phyloP scores from a whole-genome alignment of 2,888 invertebrate species.

The Xanthia icteritia region DNA sequence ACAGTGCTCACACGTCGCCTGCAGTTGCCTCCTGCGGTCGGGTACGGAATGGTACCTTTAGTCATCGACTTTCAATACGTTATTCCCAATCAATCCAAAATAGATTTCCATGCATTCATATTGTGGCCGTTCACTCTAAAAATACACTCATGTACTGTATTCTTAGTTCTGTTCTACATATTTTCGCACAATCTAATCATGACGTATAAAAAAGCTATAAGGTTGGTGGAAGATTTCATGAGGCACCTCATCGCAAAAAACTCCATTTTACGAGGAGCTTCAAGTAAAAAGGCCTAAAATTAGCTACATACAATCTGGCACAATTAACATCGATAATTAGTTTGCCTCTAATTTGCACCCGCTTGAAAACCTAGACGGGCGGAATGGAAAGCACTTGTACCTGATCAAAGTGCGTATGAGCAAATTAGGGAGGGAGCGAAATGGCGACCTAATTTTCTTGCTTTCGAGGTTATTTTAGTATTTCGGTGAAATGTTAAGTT shows the following conservation, averaged over 20 bases:
- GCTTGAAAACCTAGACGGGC: slow-evolving; percentile 37
- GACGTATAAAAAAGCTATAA: background rate
- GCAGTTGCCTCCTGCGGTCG: no score
- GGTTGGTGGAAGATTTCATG: background rate
- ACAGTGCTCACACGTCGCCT: no score
- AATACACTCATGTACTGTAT: background rate
- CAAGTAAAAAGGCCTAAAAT: slow-evolving; percentile 13
- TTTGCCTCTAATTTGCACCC: slow-evolving; percentile 39
- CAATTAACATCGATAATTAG: slow-evolving; percentile 47
- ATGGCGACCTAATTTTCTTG: slow-evolving; percentile 27
- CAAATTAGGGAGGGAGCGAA: slow-evolving; percentile 26
- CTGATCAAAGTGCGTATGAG: slow-evolving; percentile 34
- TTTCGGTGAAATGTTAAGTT: background rate
- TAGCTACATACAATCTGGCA: slow-evolving; percentile 5
- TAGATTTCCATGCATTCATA: background rate
- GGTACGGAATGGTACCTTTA: no score
- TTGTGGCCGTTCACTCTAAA: background rate
- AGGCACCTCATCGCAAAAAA: background rate
- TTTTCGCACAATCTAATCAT: background rate
- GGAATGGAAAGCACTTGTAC: slow-evolving; percentile 38
- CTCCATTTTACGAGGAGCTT: background rate
- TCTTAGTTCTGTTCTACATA: background rate
- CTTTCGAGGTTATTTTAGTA: slow-evolving; percentile 11
- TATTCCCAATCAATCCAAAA: background rate
- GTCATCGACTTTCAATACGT: background rate